Evolutionary conservation across 64 coral and sea anemone species (phyloP).

Genomic region (Porites lutea): DNA sequence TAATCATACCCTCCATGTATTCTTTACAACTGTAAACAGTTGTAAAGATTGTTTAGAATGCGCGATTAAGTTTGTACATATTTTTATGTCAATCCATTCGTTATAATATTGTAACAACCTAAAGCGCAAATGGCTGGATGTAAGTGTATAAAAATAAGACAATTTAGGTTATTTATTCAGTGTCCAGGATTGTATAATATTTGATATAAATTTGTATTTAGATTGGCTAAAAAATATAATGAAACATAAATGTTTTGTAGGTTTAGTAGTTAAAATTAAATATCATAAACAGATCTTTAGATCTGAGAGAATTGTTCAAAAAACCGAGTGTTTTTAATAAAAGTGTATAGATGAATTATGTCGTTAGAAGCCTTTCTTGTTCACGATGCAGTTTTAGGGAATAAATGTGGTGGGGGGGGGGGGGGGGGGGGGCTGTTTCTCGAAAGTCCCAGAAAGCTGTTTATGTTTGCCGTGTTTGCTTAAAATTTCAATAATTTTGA

Average conservation of each 20-base stretch:
- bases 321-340: too few species aligned
- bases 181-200: neutral
- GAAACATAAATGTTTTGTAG: neutral
- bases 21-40: neutral
- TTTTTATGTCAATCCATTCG: neutral
- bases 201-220: neutral
- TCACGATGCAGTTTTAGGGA: too few species aligned
- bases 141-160: neutral
- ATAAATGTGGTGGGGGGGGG: too few species aligned
- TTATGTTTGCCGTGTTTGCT: too few species aligned
- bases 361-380: too few species aligned
- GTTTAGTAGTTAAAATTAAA: neutral
- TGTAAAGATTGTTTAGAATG: neutral
- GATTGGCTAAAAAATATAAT: neutral
- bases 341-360: too few species aligned
- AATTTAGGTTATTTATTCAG: slow-evolving; percentile 8
- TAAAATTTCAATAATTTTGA: too few species aligned
- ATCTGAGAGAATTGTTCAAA: neutral
- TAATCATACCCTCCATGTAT: too few species aligned
- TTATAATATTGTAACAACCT: neutral
- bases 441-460: too few species aligned
- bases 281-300: neutral
- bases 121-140: neutral
- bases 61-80: neutral
- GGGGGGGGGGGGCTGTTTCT: too few species aligned